phyloP scores from a whole-genome alignment of 2,888 invertebrate genomes.

The Philereme transversata region DNA sequence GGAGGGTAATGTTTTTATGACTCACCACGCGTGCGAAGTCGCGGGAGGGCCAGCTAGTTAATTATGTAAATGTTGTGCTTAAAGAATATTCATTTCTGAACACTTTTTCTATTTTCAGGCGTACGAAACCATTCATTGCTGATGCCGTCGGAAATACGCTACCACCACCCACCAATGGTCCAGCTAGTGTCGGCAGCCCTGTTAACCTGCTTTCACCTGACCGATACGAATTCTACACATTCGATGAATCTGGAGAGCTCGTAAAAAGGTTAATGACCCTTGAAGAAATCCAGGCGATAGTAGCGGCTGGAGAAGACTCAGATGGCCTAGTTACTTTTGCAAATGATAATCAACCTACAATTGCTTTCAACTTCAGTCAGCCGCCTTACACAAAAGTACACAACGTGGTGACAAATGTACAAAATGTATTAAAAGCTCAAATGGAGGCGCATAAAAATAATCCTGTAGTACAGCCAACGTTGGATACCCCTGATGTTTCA shows the following conservation, averaged over 20 bases:
- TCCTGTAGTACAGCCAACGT: slow-evolving; percentile 70
- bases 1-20: too few species aligned
- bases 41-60: too few species aligned
- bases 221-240: slow-evolving; percentile 94
- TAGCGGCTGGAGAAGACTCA: slow-evolving; percentile 91
- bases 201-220: slow-evolving; percentile 92
- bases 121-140: slow-evolving; percentile 84
- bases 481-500: slow-evolving; percentile 89
- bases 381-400: slow-evolving; percentile 88
- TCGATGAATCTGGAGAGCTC: slow-evolving; percentile 92
- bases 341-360: slow-evolving; percentile 74
- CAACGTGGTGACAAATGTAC: slow-evolving; percentile 92
- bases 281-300: slow-evolving; percentile 92
- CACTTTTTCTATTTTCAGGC: slow-evolving; percentile 54
- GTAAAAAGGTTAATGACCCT: slow-evolving; percentile 93
- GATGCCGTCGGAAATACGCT: slow-evolving; percentile 88
- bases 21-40: too few species aligned
- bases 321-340: slow-evolving; percentile 81
- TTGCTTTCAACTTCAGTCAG: slow-evolving; percentile 76
- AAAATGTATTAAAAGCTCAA: slow-evolving; percentile 92
- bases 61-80: too few species aligned
- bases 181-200: slow-evolving; percentile 89
- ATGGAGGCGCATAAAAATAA: slow-evolving; percentile 86
- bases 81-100: neutral
- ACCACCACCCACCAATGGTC: slow-evolving; percentile 84